Evolutionary conservation across 2,797 vertebrate genomes (phyloP).

Genomic region (Morelia viridis): DNA sequence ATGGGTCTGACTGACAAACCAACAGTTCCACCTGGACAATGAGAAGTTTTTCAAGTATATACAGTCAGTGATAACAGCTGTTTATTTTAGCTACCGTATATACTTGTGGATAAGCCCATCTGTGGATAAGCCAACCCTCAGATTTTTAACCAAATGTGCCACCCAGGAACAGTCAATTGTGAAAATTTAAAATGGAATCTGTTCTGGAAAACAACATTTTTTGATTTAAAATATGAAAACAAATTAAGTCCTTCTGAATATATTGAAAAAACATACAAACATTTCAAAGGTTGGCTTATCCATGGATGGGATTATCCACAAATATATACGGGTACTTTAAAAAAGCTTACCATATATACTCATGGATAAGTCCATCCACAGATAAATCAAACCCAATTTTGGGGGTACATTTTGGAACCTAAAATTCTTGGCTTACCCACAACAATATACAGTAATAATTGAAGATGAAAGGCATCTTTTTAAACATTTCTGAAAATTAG

Average conservation of each 20-base stretch:
- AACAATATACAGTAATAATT: background rate
- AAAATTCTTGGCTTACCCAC: too few species aligned
- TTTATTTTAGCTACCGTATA: constrained; percentile 19
- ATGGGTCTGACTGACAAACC: constrained; percentile 38
- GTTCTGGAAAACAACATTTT: background rate
- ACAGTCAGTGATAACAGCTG: background rate
- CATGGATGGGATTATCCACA: too few species aligned
- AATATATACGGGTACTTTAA: too few species aligned
- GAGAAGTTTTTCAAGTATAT: constrained; percentile 35
- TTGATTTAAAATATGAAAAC: background rate
- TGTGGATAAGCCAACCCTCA: background rate
- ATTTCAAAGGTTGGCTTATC: too few species aligned
- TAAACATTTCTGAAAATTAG: constrained; percentile 27
- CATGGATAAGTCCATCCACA: too few species aligned
- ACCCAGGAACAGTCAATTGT: background rate
- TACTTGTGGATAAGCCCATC: background rate
- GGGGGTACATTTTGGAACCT: too few species aligned
- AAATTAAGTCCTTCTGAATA: background rate
- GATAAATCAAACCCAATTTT: too few species aligned
- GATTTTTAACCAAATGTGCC: background rate
- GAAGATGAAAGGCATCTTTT: constrained; percentile 2
- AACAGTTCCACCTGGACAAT: constrained; percentile 18
- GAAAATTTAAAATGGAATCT: background rate
- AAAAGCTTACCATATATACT: too few species aligned
- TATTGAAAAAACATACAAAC: background rate